phyloP scores from a whole-genome alignment of 2,113 vertebrate genomes.

The Nothoprocta pentlandii region DNA sequence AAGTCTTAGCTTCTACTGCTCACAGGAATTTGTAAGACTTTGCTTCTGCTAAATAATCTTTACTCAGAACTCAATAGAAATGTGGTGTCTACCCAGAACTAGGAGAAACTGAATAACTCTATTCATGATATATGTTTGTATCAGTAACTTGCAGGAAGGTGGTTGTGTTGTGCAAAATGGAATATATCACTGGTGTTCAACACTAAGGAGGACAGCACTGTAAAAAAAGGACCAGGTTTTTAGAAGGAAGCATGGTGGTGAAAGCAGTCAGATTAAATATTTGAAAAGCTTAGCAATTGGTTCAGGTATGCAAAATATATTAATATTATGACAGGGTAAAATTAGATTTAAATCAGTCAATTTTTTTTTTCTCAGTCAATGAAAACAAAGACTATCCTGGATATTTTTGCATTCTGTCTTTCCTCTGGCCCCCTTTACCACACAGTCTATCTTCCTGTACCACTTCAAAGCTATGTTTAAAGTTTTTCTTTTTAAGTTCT shows the following conservation, averaged over 20 bases:
- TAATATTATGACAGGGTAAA: not conserved
- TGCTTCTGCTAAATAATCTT: conserved; percentile 21
- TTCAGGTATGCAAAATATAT: not conserved
- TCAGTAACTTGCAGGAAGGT: not conserved
- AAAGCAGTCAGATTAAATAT: not conserved
- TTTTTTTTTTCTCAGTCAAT: not conserved
- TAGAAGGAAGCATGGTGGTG: not conserved
- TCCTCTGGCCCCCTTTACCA: not conserved
- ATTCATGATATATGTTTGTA: not conserved
- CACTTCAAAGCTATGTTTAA: not conserved
- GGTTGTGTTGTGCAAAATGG: not conserved
- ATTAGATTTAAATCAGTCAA: not conserved
- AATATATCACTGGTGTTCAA: not conserved
- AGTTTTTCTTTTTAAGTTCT: not conserved
- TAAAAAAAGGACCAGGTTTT: not conserved
- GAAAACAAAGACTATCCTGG: not conserved
- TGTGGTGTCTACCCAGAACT: not conserved
- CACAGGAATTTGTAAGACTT: conserved; percentile 11
- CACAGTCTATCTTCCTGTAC: not conserved
- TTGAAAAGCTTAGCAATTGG: conserved; percentile 8
- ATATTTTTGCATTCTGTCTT: not conserved
- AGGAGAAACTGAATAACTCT: not conserved
- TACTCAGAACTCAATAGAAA: not conserved
- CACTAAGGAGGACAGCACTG: not conserved
- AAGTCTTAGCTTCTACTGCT: not conserved